A percentile compares a stretch with the other conserved stretches of the same genome.
phyloP scores from a whole-genome alignment of 1,140 invertebrate genomes.

The Bombus difficillimus region DNA sequence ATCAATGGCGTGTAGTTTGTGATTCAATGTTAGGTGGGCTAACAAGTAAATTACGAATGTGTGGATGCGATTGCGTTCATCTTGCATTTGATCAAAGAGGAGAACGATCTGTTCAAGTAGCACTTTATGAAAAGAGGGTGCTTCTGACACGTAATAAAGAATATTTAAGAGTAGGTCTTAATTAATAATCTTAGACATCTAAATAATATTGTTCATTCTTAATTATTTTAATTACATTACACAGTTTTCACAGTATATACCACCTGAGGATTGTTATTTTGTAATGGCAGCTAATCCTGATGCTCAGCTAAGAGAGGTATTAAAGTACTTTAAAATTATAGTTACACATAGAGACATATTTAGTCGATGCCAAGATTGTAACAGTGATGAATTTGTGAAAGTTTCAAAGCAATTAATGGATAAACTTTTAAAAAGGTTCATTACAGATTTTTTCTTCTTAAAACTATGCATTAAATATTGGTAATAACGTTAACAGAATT shows the following conservation, averaged over 20 bases:
- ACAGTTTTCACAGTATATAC: slow-evolving; percentile 82
- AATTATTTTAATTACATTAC: slow-evolving; percentile 56
- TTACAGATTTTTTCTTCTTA: slow-evolving; percentile 6
- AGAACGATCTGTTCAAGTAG: slow-evolving; percentile 82
- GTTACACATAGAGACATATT: slow-evolving; percentile 86
- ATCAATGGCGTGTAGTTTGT: slow-evolving; percentile 81
- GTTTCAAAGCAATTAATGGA: slow-evolving; percentile 81
- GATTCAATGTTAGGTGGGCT: slow-evolving; percentile 84
- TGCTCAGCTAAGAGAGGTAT: slow-evolving; percentile 85
- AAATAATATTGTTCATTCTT: slow-evolving; percentile 2
- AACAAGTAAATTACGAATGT: slow-evolving; percentile 85
- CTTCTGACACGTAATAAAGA: slow-evolving; percentile 84
- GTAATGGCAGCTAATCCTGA: slow-evolving; percentile 78
- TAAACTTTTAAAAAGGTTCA: slow-evolving; percentile 70
- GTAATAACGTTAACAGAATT: slow-evolving; percentile 6
- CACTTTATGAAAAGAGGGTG: slow-evolving; percentile 83
- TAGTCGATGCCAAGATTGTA: slow-evolving; percentile 87
- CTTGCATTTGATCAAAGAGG: slow-evolving; percentile 82
- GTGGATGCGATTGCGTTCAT: slow-evolving; percentile 86
- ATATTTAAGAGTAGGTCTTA: slow-evolving; percentile 76
- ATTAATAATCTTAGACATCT: background rate
- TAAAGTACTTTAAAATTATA: slow-evolving; percentile 85
- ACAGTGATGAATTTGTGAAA: slow-evolving; percentile 83
- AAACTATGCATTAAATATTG: background rate
- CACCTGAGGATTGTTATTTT: slow-evolving; percentile 82